A percentile compares a stretch with the other conserved stretches of the same genome.
Conservation (phyloP, 1,140 invertebrate genomes). For the Whitmania pigra region DNA sequence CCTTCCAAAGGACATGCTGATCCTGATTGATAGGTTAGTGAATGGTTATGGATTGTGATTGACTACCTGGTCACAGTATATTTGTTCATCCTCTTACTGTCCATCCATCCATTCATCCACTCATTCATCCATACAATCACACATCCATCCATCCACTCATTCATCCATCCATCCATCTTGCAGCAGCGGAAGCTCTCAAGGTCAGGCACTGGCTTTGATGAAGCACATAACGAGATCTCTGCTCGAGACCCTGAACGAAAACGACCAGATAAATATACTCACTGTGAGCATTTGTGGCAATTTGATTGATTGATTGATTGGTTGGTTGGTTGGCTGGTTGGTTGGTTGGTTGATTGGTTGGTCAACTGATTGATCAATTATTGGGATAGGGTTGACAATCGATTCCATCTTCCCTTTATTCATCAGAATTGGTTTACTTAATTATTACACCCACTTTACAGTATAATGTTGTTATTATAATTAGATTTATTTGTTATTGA, state of each 20-base stretch:
- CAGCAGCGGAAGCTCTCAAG: conserved; percentile 44
- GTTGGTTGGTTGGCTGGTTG: neutral
- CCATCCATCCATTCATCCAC: no score
- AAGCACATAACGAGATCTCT: conserved; percentile 40
- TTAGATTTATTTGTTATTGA: no score
- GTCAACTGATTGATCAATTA: conserved; percentile 3
- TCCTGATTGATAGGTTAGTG: conserved; percentile 42
- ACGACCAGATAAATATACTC: conserved; percentile 41
- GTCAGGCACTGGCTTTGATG: conserved; percentile 39
- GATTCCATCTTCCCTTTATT: no score
- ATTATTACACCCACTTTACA: no score
- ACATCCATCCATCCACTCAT: no score
- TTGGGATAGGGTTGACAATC: neutral
- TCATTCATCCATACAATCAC: no score
- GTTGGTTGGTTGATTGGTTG: conserved; percentile 4
- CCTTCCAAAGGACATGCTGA: conserved; percentile 42
- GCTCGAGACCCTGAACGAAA: conserved; percentile 40
- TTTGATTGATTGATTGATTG: conserved; percentile 2
- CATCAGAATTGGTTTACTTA: no score
- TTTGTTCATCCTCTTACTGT: neutral
- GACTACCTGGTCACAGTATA: neutral
- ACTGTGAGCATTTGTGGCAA: conserved; percentile 30
- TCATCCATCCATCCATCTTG: conserved; percentile 10
- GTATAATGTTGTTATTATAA: no score
- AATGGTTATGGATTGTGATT: neutral